Conservation (phyloP, 2,888 invertebrate genomes). For the Boloria selene region DNA sequence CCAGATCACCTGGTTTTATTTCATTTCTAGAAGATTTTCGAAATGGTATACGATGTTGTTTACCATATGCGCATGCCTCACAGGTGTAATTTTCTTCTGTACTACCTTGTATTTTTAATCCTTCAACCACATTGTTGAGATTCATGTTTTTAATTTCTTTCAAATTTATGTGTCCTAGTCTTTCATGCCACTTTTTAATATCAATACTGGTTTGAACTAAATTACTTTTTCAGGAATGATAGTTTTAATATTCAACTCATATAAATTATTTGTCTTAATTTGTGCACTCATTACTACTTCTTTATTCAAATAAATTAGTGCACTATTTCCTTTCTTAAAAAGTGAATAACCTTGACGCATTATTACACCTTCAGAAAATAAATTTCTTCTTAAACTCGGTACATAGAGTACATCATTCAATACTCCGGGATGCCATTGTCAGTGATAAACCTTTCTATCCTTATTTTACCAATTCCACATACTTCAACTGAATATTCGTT, state of each 20-base stretch:
- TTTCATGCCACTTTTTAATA: conserved; percentile 30
- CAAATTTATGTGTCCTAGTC: conserved; percentile 31
- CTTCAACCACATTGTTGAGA: conserved; percentile 13
- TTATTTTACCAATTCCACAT: conserved; percentile 20
- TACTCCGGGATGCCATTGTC: conserved; percentile 39
- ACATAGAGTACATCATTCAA: conserved; percentile 40
- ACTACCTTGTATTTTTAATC: conserved; percentile 13
- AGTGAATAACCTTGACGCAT: conserved; percentile 19
- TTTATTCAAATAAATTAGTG: conserved; percentile 28
- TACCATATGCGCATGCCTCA: conserved; percentile 18
- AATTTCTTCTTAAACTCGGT: conserved; percentile 30
- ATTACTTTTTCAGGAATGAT: conserved; percentile 29
- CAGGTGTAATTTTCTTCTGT: conserved; percentile 15
- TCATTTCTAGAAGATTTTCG: conserved; percentile 9
- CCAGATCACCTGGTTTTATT: conserved; percentile 24
- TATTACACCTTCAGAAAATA: conserved; percentile 36
- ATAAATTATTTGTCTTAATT: conserved; percentile 35
- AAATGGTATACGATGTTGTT: conserved; percentile 24
- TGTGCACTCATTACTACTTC: conserved; percentile 32
- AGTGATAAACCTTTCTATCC: conserved; percentile 35
- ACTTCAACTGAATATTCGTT: conserved; percentile 18
- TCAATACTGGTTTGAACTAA: conserved; percentile 28
- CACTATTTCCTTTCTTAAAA: conserved; percentile 19
- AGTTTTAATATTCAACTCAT: conserved; percentile 35
- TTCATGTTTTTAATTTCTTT: conserved; percentile 33